Evolutionary conservation across 2,113 vertebrate genomes (phyloP).

Genomic region (Chaetops frenatus): DNA sequence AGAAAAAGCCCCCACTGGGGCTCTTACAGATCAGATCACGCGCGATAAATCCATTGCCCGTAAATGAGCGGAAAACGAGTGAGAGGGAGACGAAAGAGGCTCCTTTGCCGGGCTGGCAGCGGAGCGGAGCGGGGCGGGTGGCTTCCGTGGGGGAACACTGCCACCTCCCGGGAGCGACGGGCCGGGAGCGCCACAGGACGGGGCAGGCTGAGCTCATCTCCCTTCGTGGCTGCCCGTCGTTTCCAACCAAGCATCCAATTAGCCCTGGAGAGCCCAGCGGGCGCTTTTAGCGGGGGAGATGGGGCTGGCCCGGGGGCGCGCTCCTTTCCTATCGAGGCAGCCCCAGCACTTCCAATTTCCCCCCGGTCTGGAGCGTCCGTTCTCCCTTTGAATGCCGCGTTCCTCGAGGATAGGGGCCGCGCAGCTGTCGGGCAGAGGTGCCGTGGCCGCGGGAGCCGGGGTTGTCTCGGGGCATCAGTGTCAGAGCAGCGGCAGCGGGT

Average conservation of each 20-base stretch:
- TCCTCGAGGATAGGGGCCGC: neutral
- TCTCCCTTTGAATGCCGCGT: neutral
- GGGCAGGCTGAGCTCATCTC: accelerated
- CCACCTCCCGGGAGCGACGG: constrained; percentile 66
- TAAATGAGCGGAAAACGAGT: neutral
- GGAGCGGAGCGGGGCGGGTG: neutral
- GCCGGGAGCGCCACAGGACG: neutral
- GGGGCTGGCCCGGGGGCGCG: accelerated
- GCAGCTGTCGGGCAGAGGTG: neutral
- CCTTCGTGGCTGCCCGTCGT: neutral
- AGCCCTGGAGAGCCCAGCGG: neutral
- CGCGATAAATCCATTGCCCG: neutral
- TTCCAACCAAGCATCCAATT: neutral
- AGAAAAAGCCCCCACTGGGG: neutral
- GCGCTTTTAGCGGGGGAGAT: accelerated
- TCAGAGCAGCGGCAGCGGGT: neutral
- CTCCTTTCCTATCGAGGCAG: neutral
- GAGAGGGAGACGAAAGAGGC: neutral
- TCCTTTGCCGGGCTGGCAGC: neutral
- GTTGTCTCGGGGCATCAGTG: neutral
- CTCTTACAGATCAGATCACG: neutral
- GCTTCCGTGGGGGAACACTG: constrained; percentile 59
- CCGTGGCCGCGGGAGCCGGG: accelerated
- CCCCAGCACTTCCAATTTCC: neutral
- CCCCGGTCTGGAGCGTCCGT: too few species aligned